Base-by-base conservation (phyloP, 2,888 invertebrate species). In the Sarcophaga rosellei region DNA sequence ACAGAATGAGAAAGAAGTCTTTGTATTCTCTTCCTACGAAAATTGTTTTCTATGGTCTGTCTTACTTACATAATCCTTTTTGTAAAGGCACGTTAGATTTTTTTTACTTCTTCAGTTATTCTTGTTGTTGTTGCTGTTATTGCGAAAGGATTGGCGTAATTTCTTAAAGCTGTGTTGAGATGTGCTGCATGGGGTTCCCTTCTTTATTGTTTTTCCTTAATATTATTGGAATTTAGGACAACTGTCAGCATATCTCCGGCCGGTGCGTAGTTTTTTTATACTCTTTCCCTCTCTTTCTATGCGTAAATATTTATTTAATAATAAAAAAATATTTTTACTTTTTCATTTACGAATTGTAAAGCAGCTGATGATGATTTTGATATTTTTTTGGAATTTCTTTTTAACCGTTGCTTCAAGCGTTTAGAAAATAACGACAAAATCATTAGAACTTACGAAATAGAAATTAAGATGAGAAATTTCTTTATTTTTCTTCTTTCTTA, bases 11-110 rank as follows among this genome's bases (percentile, higher is more conserved):
- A 12, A 53, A 53, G 15, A 15, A 4, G 44, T 23, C 65, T 70
- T 81, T 78, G 66, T 82, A 59, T 76, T 72, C 21, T 88, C 89
- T 88, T 83, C 80, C 80, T 77, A 77, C 77, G 61, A 66, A 61
- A 69, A 68, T 17, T 35, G 20, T 21, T 89, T 88, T 88, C 62
- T 47, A 70, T 70, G 47, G 70, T 63, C 57, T 76, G 35, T 63
- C 74, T 78, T 59, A 15, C 84, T 84, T 84, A 90, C 90, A 90
- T 91, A 91, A 91, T 91, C 91, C 91, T 91, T 91, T 91, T 91
- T 91, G 92, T 91, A 89, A 89, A 88, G 89, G 88, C 92, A 91
- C 91, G 92, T 90, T 87, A 80, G 72, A 57, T 85, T 73, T 77
- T 70, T 65, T 73, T 76, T 70, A 47, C 47, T 2, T 62, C 23